Evolutionary conservation across 23 tunicate species (phyloP), one percentile per base, ranked within the genome.

Genomic region (Ciona savignyi): DNA sequence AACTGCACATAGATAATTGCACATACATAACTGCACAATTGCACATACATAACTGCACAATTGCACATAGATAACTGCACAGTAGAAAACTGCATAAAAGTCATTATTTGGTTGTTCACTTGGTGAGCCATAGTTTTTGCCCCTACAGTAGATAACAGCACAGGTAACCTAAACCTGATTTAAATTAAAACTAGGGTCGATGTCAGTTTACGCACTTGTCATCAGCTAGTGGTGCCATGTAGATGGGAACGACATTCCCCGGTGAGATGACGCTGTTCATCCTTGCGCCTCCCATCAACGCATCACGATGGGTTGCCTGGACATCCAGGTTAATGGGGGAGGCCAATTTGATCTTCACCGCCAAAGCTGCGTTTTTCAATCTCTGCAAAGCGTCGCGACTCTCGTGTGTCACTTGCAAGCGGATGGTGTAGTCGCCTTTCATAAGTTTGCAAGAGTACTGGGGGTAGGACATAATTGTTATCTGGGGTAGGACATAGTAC

Each of bases 381-480:
- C 79, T 70, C 25, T 67, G 77, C 70, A 90, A 56, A 23, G 88
- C 64, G 25, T 90, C 97, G 22, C 83, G 74, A 6, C 81, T 72
- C 33, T 84, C 85, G 65, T 84, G 90, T 1, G 83, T 33, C 29
- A 90, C 85, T 84, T 90, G 97, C 6, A 90, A 67, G 22, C 78
- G 78, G 2, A 90, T 33, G 33, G 62, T 56, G 75, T 90, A 84
- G 1, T 88, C 77, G n/a, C 97, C 97, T 65, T 90, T 90, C 33
- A 73, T 80, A 2, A 90, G 64, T 35, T 74, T 64, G 25, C 35
- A 6, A 1, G 83, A 68, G 61, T 90, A 90, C 97, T 90, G 49
- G n/a, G n/a, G n/a, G n/a, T n/a, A n/a, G n/a, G n/a, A n/a, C n/a
- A n/a, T n/a, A n/a, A n/a, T n/a, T n/a, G n/a, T n/a, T n/a, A n/a